A percentile compares a stretch with the other conserved stretches of the same genome.
Conservation (phyloP, 2,797 vertebrate genomes). For the Bucorvus abyssinicus region DNA sequence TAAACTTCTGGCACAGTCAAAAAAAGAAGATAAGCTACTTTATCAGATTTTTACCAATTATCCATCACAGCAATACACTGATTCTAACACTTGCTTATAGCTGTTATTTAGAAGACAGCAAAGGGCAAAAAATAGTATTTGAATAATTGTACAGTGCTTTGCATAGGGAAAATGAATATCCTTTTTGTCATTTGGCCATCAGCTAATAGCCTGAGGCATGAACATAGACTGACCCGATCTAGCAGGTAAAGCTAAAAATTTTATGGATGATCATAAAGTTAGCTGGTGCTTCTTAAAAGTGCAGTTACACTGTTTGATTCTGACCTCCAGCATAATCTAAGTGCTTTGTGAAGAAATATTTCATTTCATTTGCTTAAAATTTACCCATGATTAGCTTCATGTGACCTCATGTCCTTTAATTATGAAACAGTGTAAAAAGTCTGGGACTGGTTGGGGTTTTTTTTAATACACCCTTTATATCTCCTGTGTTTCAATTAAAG, state of each 20-base stretch:
- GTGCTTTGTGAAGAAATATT: slow-evolving; percentile 26
- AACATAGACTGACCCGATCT: background rate
- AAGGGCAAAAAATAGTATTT: background rate
- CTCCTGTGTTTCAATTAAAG: background rate
- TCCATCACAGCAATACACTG: background rate
- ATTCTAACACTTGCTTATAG: background rate
- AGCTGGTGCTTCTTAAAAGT: background rate
- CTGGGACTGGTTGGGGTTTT: background rate
- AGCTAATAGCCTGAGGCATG: background rate
- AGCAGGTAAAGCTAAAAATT: slow-evolving; percentile 7
- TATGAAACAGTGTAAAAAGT: background rate
- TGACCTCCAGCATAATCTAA: slow-evolving; percentile 22
- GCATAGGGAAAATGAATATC: background rate
- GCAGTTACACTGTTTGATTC: background rate
- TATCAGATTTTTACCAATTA: background rate
- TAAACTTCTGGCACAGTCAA: background rate
- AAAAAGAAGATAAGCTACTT: background rate
- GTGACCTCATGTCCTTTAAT: background rate
- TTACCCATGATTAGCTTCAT: slow-evolving; percentile 19
- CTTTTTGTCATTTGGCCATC: background rate
- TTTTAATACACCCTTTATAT: background rate
- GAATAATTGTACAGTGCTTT: background rate
- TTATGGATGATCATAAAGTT: slow-evolving; percentile 26
- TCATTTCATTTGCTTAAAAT: slow-evolving; percentile 50
- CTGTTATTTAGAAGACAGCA: background rate